Percentiles rank a stretch among this genome's conserved stretches.
These are phyloP conservation scores for Laothoe populi DNA, from an alignment of 2,888 invertebrate genomes.

Conservation along the genomic window DNA sequence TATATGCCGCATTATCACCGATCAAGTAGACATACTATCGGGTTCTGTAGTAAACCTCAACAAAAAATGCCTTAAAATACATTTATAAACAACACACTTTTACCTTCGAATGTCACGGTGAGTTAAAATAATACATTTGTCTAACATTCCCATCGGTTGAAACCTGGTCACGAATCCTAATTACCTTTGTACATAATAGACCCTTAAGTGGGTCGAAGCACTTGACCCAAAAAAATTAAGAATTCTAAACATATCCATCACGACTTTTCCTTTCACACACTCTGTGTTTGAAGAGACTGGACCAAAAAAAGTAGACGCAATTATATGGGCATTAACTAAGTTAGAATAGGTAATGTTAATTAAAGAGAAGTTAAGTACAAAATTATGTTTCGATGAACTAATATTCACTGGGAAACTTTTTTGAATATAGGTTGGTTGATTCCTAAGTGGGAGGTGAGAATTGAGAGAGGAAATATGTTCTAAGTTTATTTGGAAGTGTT, in stretches of 20 bases:
- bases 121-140: neutral
- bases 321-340: constrained; percentile 56
- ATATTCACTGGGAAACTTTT: constrained; percentile 13
- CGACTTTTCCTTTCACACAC: constrained; percentile 63
- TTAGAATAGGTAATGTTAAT: constrained; percentile 60
- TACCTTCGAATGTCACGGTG: constrained; percentile 24
- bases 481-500: neutral
- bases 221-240: constrained; percentile 50
- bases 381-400: constrained; percentile 19
- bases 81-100: constrained; percentile 37
- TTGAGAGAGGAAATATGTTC: neutral
- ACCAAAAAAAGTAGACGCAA: constrained; percentile 50
- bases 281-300: constrained; percentile 51
- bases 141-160: constrained; percentile 1
- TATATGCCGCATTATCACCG: no score
- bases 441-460: constrained; percentile 5
- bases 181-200: constrained; percentile 25
- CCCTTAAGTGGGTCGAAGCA: constrained; percentile 31
- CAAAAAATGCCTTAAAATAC: neutral
- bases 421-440: constrained; percentile 10
- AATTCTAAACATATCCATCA: constrained; percentile 50
- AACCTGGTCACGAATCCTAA: constrained; percentile 28
- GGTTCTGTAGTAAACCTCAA: neutral
- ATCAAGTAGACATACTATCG: no score
- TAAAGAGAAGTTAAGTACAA: constrained; percentile 55